Percentiles rank a stretch among this genome's conserved stretches.
These are phyloP conservation scores for Protobothrops flavoviridis DNA, from an alignment of 2,113 vertebrate species.

Conservation along the genomic window DNA sequence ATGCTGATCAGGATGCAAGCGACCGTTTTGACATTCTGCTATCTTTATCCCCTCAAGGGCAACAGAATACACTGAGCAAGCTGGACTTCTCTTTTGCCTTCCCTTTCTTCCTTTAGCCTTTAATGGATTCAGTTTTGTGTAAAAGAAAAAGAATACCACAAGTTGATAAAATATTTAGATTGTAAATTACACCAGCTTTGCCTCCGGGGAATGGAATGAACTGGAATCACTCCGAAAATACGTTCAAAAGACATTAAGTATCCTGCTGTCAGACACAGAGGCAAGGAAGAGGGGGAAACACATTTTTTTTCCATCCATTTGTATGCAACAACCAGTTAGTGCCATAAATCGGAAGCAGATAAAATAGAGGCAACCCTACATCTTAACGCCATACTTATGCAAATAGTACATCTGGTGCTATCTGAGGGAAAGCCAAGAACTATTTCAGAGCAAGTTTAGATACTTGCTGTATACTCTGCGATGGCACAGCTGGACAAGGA, in stretches of 20 bases:
- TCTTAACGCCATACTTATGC: not conserved
- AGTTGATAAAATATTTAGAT: slow-evolving; percentile 35
- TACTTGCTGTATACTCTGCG: not conserved
- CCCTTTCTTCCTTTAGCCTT: not conserved
- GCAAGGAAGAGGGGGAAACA: not conserved
- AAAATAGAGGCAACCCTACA: slow-evolving; percentile 2
- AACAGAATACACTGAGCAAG: not conserved
- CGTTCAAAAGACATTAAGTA: not conserved
- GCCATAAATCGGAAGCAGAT: slow-evolving; percentile 10
- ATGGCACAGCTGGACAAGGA: slow-evolving; percentile 33
- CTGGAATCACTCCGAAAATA: slow-evolving; percentile 2
- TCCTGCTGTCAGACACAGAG: slow-evolving; percentile 6
- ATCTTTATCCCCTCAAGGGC: not conserved
- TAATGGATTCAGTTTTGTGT: not conserved
- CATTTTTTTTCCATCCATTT: slow-evolving; percentile 17
- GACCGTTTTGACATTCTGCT: not conserved
- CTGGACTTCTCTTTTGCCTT: not conserved
- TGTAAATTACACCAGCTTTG: slow-evolving; percentile 22
- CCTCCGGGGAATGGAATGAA: not conserved
- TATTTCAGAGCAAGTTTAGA: slow-evolving; percentile 35
- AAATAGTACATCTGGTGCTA: slow-evolving; percentile 46
- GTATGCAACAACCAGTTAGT: slow-evolving; percentile 17
- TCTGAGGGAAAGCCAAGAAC: slow-evolving; percentile 38
- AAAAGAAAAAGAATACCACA: not conserved
- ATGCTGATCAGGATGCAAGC: not conserved